Evolutionary conservation across 2,888 invertebrate species (phyloP), one percentile per base, ranked within the genome.

Genomic region (Schizotus pectinicornis): DNA sequence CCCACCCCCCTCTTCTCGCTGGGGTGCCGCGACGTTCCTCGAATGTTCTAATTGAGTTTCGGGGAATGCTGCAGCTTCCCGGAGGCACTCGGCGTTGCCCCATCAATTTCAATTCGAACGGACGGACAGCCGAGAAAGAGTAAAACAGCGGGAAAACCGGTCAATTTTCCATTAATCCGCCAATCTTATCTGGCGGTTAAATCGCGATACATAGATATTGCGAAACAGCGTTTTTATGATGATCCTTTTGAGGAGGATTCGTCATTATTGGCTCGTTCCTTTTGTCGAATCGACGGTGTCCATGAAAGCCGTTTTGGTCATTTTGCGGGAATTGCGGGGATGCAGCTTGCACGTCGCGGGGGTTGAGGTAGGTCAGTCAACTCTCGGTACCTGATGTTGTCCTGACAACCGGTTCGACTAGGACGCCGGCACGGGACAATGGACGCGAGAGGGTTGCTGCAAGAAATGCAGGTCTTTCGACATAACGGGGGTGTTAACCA

Each of bases 341-440:
- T 45, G 11, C 32, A 54, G 45, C 11, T 51, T 39, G 11, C 39
- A 47, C 22, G 39, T 34, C 12, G 5, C 22, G 5, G 22, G 32
- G 39, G 33, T 57, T 61, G 59, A 51, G 58, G 61, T 63, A 63
- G 63, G 63, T 63, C 63, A 63, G 63, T 63, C 58, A 61, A 63
- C 63, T 53, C 45, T 33, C 49, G 9, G 43, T 59, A 61, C 50
- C 61, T 61, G 51, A 41, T 36, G 63, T 61, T 63, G 62, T 22
- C 63, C 49, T 59, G 52, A 60, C 38, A 51, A 63, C 62, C 37
- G 50, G 42, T 57, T 39, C 53, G 47, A 50, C 42, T 42, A 48
- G 41, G 53, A 53, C 49, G 50, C 22, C 34, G 39, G 11, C 54
- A 54, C 22, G 30, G 14, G 34, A 53, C 32, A 33, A 33, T 11